A percentile compares a stretch with the other conserved stretches of the same genome.
These are phyloP conservation scores for Trissoscelio sp. DNA, from an alignment of 2,888 invertebrate genomes.

Conservation along the genomic window DNA sequence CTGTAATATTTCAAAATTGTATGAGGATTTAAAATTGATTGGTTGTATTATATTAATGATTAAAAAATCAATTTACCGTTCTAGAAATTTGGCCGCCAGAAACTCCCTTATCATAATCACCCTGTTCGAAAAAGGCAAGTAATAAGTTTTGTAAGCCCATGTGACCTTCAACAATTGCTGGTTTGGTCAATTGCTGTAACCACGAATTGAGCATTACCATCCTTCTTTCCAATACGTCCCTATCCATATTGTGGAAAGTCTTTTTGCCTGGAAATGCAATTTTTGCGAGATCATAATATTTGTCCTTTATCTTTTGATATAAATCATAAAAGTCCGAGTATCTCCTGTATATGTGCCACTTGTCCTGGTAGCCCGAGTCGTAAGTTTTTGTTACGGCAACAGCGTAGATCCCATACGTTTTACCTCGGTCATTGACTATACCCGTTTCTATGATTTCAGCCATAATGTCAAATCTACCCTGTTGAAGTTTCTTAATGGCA, in stretches of 20 bases:
- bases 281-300: conserved; percentile 91
- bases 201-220: conserved; percentile 93
- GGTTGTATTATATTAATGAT: too few relatives aligned
- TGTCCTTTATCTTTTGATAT: conserved; percentile 91
- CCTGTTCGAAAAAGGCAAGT: conserved; percentile 88
- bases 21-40: too few relatives aligned
- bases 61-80: conserved; percentile 82
- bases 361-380: conserved; percentile 88
- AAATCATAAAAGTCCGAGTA: conserved; percentile 98
- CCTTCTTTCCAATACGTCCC: conserved; percentile 92
- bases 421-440: conserved; percentile 92
- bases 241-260: conserved; percentile 96
- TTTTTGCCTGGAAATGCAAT: conserved; percentile 96
- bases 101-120: conserved; percentile 88
- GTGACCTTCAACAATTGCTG: conserved; percentile 86
- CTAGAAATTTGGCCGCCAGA: conserved; percentile 86
- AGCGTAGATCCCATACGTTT: conserved; percentile 94
- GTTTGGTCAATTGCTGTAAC: conserved; percentile 88
- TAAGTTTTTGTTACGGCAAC: conserved; percentile 90
- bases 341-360: conserved; percentile 96
- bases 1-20: too few relatives aligned
- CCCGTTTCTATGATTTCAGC: conserved; percentile 84
- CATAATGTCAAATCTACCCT: conserved; percentile 80
- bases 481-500: conserved; percentile 81
- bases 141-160: conserved; percentile 87